These are phyloP conservation scores for Luidia sarsii DNA, from an alignment of 53 echinoderm and acorn worm species.

Conservation along the genomic window DNA sequence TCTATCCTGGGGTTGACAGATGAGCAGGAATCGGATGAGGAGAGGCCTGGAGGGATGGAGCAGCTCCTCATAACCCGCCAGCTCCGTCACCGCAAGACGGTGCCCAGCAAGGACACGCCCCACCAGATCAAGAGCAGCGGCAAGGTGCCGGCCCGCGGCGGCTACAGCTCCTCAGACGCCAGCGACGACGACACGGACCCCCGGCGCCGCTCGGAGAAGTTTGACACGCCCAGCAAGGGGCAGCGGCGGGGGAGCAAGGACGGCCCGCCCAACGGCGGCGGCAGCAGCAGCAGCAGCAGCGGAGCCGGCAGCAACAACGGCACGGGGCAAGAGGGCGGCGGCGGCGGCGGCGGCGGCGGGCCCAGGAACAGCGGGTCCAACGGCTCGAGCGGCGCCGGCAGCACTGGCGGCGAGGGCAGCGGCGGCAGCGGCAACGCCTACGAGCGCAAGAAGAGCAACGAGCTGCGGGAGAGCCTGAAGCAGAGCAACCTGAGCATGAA, in stretches of 20 bases:
- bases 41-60: constrained; percentile 41
- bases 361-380: constrained; percentile 64
- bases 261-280: constrained; percentile 76
- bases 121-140: constrained; percentile 84
- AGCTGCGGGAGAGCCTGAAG: constrained; percentile 92
- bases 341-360: constrained; percentile 60
- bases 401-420: constrained; percentile 53
- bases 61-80: constrained; percentile 66
- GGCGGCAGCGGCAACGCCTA: constrained; percentile 39
- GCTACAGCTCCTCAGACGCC: constrained; percentile 97
- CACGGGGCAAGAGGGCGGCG: no score
- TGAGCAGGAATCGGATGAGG: constrained; percentile 93
- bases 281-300: constrained; percentile 59
- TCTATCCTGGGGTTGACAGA: constrained; percentile 26
- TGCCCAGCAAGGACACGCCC: constrained; percentile 63
- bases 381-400: constrained; percentile 39
- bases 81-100: constrained; percentile 76
- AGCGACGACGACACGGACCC: constrained; percentile 96
- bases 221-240: constrained; percentile 80
- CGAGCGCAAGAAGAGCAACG: constrained; percentile 89
- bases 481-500: constrained; percentile 95
- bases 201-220: constrained; percentile 86
- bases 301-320: constrained; percentile 67
- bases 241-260: constrained; percentile 93
- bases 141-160: constrained; percentile 70